phyloP scores from a whole-genome alignment of 2,113 vertebrate genomes.

The Corythoichthys haematopterus region DNA sequence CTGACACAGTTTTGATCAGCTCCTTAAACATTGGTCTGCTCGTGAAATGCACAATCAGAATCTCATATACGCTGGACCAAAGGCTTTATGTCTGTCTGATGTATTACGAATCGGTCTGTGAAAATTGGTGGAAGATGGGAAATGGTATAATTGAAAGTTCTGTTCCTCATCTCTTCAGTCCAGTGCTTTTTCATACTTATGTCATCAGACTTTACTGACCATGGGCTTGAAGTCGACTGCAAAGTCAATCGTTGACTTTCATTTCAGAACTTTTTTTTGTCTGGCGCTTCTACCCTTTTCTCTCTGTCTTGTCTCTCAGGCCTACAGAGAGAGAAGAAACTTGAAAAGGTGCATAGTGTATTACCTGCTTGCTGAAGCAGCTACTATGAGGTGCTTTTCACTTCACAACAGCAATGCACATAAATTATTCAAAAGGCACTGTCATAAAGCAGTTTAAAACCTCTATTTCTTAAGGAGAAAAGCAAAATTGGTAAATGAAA shows the following conservation, averaged over 20 bases:
- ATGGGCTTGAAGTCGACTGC: not conserved
- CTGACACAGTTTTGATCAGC: not conserved
- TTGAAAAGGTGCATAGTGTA: not conserved
- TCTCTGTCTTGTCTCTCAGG: not conserved
- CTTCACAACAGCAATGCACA: not conserved
- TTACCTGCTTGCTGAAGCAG: not conserved
- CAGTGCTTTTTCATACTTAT: not conserved
- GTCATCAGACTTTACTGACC: not conserved
- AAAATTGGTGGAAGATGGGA: not conserved
- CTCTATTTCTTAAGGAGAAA: not conserved
- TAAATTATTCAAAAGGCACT: not conserved
- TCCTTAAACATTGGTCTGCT: not conserved
- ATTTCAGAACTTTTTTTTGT: not conserved
- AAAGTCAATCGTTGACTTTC: not conserved
- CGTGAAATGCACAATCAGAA: not conserved
- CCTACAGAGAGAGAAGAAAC: not conserved
- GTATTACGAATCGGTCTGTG: not conserved
- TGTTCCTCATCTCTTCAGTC: not conserved
- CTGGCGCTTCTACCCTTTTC: not conserved
- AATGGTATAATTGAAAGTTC: not conserved
- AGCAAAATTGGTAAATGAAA: not conserved
- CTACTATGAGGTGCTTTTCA: not conserved
- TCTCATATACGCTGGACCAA: not conserved
- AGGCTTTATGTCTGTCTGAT: not conserved
- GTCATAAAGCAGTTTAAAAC: not conserved